Evolutionary conservation across 2,797 vertebrate genomes (phyloP).

Genomic region (Halcyon chelicuti): DNA sequence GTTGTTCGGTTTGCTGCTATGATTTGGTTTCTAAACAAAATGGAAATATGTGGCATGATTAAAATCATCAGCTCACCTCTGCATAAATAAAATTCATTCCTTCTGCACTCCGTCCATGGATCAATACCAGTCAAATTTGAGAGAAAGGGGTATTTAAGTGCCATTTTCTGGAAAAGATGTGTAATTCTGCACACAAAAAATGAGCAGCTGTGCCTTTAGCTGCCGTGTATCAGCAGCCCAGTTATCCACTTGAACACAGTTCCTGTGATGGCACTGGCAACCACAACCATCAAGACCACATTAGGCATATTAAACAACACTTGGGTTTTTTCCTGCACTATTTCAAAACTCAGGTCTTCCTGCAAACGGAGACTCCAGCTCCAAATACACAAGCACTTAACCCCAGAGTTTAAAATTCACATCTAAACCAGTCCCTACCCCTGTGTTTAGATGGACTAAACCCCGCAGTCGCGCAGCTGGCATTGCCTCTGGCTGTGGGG

Average conservation of each 20-base stretch:
- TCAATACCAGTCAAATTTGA: neutral
- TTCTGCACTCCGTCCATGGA: neutral
- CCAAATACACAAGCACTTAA: neutral
- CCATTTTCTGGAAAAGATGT: neutral
- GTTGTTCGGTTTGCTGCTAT: conserved; percentile 48
- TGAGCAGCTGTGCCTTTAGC: neutral
- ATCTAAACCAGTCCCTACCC: neutral
- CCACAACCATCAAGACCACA: accelerated
- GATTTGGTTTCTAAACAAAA: conserved; percentile 46
- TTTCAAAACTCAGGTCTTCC: neutral
- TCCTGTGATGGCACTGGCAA: accelerated
- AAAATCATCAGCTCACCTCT: conserved; percentile 35
- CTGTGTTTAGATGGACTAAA: neutral
- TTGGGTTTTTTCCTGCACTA: neutral
- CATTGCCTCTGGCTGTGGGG: neutral
- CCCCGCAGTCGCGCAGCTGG: neutral
- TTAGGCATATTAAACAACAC: neutral
- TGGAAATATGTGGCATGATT: conserved; percentile 18
- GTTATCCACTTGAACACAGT: neutral
- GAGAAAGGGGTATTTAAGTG: neutral
- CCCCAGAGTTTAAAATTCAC: neutral
- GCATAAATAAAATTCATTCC: conserved; percentile 6
- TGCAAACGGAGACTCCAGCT: neutral
- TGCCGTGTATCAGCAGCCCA: neutral
- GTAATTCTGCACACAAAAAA: neutral